Evolutionary conservation across 2,888 invertebrate species (phyloP), one percentile per base, ranked within the genome.

Genomic region (Mimas tiliae): DNA sequence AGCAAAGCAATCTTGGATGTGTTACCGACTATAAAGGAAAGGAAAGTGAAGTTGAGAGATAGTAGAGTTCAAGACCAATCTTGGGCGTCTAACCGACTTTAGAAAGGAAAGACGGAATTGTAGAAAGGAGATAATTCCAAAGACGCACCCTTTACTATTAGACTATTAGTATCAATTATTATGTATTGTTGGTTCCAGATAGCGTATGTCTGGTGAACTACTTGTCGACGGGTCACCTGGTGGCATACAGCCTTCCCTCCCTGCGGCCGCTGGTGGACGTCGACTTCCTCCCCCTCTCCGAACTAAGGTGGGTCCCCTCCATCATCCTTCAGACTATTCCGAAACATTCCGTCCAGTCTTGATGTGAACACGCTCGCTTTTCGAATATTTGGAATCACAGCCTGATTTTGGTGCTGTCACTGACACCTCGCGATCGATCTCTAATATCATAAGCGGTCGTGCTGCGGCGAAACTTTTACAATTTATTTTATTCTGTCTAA

Each of bases 181-280:
- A 9, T 1, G 27, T 34, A 8, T 53, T 6, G 55, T 52, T 27
- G 27, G 58, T 87, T 87, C 12, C 95, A 98, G 98, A 98, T 93
- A 98, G 98, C 88, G 97, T 98, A 80, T 99, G 98, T 91, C 95
- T 99, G 84, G 96, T 98, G 78, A 98, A 97, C 92, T 99, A 99
- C 94, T 95, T 98, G 82, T 98, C 98, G 71, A 98, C 97, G 91
- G 99, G 99, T 66, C 98, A 98, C 93, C 94, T 99, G 84, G 95
- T 96, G 84, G 97, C 98, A 72, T 98, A 98, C 94, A 98, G 98
- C 94, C 95, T 99, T 90, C 99, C 99, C 70, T 98, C 98, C 87
- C 95, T 99, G 81, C 96, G 98, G 90, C 97, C 97, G 78, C 95
- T 99, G 73, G 95, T 98, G 83, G 98, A 99, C 91, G 96, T 98